Conservation (phyloP, 2,888 invertebrate species). For the Harpalus rufipes region DNA sequence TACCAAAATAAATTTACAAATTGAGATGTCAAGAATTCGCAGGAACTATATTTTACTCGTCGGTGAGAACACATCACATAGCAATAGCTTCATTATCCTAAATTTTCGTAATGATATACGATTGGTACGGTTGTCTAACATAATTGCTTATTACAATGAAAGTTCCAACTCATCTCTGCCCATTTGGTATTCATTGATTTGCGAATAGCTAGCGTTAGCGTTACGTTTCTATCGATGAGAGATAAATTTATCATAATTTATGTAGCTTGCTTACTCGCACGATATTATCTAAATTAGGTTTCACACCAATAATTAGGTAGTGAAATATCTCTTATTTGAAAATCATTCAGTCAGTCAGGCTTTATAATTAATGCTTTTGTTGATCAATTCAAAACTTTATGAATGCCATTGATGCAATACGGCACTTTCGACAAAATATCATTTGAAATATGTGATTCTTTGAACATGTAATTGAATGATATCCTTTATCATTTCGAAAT, state of each 20-base stretch:
- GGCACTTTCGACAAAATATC: background rate
- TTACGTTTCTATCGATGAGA: conserved; percentile 40
- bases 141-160: conserved; percentile 41
- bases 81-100: conserved; percentile 2
- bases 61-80: background rate
- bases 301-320: conserved; percentile 44
- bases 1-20: background rate
- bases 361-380: conserved; percentile 35
- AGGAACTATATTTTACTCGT: background rate
- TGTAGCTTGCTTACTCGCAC: conserved; percentile 17
- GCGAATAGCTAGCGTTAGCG: conserved; percentile 21
- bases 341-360: background rate
- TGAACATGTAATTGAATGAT: too few relatives aligned
- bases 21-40: background rate
- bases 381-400: background rate
- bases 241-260: conserved; percentile 45
- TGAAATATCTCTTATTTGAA: conserved; percentile 49
- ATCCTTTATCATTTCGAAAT: too few relatives aligned
- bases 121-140: conserved; percentile 23
- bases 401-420: background rate
- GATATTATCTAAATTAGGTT: conserved; percentile 46
- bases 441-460: background rate
- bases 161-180: conserved; percentile 2
- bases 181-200: conserved; percentile 46
- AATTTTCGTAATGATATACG: conserved; percentile 35